These are phyloP conservation scores for Psittacula echo DNA, from an alignment of 2,797 vertebrate genomes.

Conservation along the genomic window DNA sequence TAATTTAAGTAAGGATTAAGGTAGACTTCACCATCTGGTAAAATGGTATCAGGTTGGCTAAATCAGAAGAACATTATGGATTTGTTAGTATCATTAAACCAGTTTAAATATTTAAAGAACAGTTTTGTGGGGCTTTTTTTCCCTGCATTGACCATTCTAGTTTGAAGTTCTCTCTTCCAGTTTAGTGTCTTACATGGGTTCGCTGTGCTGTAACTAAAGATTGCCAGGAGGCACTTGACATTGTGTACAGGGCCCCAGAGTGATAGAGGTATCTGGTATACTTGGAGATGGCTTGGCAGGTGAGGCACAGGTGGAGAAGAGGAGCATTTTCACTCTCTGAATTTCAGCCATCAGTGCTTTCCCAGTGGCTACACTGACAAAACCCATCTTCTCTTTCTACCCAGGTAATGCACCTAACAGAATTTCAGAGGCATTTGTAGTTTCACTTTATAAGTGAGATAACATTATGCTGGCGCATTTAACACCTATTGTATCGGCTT, in stretches of 20 bases:
- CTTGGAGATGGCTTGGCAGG: not conserved
- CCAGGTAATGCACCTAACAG: not conserved
- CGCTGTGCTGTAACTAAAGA: not conserved
- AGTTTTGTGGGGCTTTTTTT: rapidly evolving
- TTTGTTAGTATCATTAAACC: not conserved
- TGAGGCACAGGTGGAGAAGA: not conserved
- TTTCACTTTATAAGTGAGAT: not conserved
- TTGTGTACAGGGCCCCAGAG: not conserved
- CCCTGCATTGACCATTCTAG: not conserved
- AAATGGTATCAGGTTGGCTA: not conserved
- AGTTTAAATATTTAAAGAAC: not conserved
- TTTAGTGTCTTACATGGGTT: not conserved
- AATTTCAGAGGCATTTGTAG: not conserved
- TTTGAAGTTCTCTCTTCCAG: not conserved
- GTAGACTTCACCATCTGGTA: not conserved
- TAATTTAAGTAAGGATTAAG: not conserved
- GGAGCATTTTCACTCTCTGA: not conserved
- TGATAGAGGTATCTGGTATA: not conserved
- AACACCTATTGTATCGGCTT: not conserved
- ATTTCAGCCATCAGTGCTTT: not conserved
- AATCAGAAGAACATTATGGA: not conserved
- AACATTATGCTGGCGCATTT: not conserved
- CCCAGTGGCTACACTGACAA: not conserved
- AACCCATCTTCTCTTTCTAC: not conserved
- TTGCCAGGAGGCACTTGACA: not conserved